Conservation (phyloP, 2,113 vertebrate genomes). For the Nestor notabilis region DNA sequence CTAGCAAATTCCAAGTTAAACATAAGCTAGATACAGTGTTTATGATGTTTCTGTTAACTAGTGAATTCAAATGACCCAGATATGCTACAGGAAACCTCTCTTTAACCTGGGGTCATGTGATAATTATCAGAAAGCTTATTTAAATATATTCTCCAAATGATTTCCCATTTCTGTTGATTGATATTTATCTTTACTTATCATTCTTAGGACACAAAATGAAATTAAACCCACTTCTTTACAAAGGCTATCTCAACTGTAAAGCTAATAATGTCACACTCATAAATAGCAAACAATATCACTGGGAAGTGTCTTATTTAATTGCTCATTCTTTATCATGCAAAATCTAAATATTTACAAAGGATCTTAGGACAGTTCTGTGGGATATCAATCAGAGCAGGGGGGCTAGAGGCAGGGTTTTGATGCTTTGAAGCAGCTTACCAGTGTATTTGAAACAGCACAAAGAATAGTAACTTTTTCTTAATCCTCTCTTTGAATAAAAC, state of each 20-base stretch:
- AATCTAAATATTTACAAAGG: background rate
- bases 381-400: background rate
- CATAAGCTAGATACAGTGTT: background rate
- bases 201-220: background rate
- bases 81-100: background rate
- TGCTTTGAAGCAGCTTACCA: slow-evolving; percentile 8
- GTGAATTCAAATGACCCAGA: background rate
- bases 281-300: background rate
- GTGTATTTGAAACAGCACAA: slow-evolving; percentile 4
- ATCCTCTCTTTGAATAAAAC: slow-evolving; percentile 29
- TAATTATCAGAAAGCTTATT: background rate
- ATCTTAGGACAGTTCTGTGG: background rate
- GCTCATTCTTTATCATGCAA: background rate
- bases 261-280: background rate
- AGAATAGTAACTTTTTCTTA: slow-evolving; percentile 29
- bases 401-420: background rate
- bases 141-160: background rate
- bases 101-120: background rate
- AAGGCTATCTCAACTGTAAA: background rate
- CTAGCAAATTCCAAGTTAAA: background rate
- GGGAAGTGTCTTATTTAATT: background rate
- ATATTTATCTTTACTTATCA: background rate
- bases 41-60: background rate
- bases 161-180: background rate
- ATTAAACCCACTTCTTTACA: background rate